phyloP scores from a whole-genome alignment of 1,140 invertebrate genomes.

The Muscidifurax raptorellus region DNA sequence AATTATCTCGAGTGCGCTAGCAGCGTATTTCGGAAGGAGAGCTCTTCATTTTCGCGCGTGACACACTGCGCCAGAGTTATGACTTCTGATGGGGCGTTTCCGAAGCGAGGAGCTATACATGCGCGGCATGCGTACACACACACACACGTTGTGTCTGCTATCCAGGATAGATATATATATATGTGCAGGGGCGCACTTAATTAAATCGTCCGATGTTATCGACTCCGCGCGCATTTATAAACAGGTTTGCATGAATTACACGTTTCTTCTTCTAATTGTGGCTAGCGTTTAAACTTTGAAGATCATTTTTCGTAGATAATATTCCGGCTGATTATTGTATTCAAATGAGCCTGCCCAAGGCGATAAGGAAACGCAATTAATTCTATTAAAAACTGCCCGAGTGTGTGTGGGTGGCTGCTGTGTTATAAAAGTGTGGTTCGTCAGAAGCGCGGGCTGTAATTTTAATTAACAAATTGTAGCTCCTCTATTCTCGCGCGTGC shows the following conservation, averaged over 20 bases:
- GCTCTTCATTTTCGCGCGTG: constrained; percentile 24
- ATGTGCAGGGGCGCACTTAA: not conserved
- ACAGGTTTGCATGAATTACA: constrained; percentile 4
- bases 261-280: not conserved
- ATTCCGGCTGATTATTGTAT: not conserved
- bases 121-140: not conserved
- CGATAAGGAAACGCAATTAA: not conserved
- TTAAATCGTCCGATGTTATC: constrained; percentile 23
- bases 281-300: not conserved
- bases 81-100: not conserved
- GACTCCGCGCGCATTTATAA: not conserved
- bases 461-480: too few species aligned
- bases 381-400: not conserved
- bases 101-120: not conserved
- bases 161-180: not conserved
- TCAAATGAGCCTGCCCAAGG: not conserved
- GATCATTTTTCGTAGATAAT: not conserved
- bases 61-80: not conserved
- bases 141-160: too few species aligned
- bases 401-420: too few species aligned
- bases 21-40: constrained; percentile 13
- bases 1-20: not conserved
- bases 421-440: too few species aligned
- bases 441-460: too few species aligned
- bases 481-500: too few species aligned